Evolutionary conservation across 2,797 vertebrate genomes (phyloP), one percentile per base, ranked within the genome.

Genomic region (Sebastes vulpes): DNA sequence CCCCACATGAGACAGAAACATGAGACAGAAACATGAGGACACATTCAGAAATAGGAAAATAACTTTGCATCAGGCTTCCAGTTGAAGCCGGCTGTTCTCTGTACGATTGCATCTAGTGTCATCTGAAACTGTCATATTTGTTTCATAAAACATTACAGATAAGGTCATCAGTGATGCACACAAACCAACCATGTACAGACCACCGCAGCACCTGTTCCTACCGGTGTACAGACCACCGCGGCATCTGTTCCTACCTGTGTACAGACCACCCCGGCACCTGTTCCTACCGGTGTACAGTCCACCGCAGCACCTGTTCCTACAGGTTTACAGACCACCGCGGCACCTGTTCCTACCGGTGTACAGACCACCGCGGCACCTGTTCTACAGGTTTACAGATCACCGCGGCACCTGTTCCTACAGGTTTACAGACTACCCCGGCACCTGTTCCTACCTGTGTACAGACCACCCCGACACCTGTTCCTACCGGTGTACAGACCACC

Each of bases 211-310:
- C 54, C 25, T 28, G 14, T 57, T 57, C 48, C 12, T 35, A 99
- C 98, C 96, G 97, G 94, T 4, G 93, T 58, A n/a, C 8, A n/a
- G 16, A 1, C 18, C 28, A n/a, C 56, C 9, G 6, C 4, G 12
- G 9, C n/a, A 20, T 2, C n/a, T 16, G 16, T 23, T 32, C 59
- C 11, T 86, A 59, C 57, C 9, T 0, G 54, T 57, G 2, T 58
- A n/a, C 3, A 29, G 26, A n/a, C 16, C 16, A 18, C 56, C 35
- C 0, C 42, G 2, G 42, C 42, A 46, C 0, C 28, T 20, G 57
- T 31, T 59, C 28, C 18, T 11, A 31, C 57, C 7, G 0, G 56
- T 29, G 4, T 58, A n/a, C 2, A 59, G 26, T 1, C 8, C 16
- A 32, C 29, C 29, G 0, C n/a, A 0, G 4, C 5, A 8, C 58